These are phyloP conservation scores for Silurus meridionalis DNA, from an alignment of 2,113 vertebrate species.

Conservation along the genomic window DNA sequence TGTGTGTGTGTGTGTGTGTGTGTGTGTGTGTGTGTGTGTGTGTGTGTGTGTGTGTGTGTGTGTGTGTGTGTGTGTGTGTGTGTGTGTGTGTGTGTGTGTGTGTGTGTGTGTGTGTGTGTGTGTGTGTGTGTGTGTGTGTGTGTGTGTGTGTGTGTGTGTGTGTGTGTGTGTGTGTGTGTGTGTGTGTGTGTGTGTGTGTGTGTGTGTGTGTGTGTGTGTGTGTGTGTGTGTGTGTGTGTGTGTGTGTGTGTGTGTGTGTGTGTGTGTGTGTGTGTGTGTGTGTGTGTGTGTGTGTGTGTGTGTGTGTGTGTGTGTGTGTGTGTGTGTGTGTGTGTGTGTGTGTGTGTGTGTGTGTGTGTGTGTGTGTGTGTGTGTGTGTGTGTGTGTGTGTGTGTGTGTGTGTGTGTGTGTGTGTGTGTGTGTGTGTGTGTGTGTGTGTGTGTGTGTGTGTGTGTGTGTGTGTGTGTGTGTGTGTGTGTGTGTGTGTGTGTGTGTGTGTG, in stretches of 20 bases:
- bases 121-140: too few species aligned
- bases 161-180: conserved; percentile 67
- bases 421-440: too few species aligned
- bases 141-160: neutral
- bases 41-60: too few species aligned
- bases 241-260: conserved; percentile 67
- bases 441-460: neutral
- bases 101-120: conserved; percentile 57
- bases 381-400: conserved; percentile 64
- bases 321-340: conserved; percentile 59
- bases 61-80: neutral
- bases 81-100: conserved; percentile 59
- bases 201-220: too few species aligned
- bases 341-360: too few species aligned
- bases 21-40: conserved; percentile 67
- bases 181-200: conserved; percentile 23
- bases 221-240: conserved; percentile 15
- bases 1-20: conserved; percentile 21
- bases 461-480: conserved; percentile 69
- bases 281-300: neutral
- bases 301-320: conserved; percentile 57
- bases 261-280: too few species aligned
- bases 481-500: too few species aligned
- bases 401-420: conserved; percentile 48
- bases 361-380: neutral